A percentile compares a stretch with the other conserved stretches of the same genome.
These are phyloP conservation scores for Chaetodon trifascialis DNA, from an alignment of 2,113 vertebrate species.

Conservation along the genomic window DNA sequence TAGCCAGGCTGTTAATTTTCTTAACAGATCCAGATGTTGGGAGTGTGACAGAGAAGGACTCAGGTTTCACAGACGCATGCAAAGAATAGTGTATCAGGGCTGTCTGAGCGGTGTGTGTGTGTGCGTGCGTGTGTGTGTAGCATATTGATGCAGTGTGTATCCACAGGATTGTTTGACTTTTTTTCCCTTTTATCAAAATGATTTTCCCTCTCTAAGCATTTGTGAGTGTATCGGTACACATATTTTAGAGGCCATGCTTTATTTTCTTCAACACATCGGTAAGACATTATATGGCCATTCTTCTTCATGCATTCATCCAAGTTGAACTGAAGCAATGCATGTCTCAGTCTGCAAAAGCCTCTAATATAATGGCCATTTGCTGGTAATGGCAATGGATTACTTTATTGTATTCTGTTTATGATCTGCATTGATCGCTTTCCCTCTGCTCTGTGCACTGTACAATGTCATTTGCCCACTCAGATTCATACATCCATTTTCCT, in stretches of 20 bases:
- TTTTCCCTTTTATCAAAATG: not conserved
- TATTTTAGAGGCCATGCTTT: not conserved
- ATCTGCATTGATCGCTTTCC: slow-evolving; percentile 78
- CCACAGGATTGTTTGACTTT: not conserved
- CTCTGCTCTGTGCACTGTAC: slow-evolving; percentile 62
- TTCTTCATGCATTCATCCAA: slow-evolving; percentile 47
- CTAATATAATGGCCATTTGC: slow-evolving; percentile 75
- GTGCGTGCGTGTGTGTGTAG: not conserved
- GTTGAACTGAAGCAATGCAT: slow-evolving; percentile 60
- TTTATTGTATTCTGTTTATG: slow-evolving; percentile 84
- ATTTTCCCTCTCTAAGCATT: slow-evolving; percentile 11
- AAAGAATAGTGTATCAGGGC: slow-evolving; percentile 38
- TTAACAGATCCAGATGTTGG: slow-evolving; percentile 82
- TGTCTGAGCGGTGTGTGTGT: slow-evolving; percentile 14
- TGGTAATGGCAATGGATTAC: slow-evolving; percentile 81
- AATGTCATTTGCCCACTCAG: slow-evolving; percentile 68
- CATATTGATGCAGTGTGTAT: slow-evolving; percentile 1
- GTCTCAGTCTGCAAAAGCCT: slow-evolving; percentile 63
- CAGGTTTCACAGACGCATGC: slow-evolving; percentile 62
- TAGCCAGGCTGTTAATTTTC: slow-evolving; percentile 70
- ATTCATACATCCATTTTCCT: slow-evolving; percentile 72
- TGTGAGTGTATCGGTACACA: slow-evolving; percentile 3
- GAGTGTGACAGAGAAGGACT: slow-evolving; percentile 65
- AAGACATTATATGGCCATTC: slow-evolving; percentile 20
- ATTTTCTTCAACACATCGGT: slow-evolving; percentile 26